Conservation (phyloP, 2,888 invertebrate species). For the Fabriciana adippe region DNA sequence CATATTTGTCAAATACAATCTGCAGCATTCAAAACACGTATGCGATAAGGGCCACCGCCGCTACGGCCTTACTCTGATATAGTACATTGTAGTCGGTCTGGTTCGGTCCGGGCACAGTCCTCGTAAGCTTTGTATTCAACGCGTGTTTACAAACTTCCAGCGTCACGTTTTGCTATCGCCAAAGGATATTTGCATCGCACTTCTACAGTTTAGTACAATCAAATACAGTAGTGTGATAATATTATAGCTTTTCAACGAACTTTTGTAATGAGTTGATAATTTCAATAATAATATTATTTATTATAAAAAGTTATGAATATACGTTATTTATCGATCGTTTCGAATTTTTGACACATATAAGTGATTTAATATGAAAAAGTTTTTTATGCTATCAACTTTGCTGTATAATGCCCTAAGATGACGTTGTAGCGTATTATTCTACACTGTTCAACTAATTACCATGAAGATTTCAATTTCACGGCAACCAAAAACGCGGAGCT, state of each 20-base stretch:
- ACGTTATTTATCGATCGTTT: too few species aligned
- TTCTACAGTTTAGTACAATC: conserved; percentile 9
- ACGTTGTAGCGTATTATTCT: too few species aligned
- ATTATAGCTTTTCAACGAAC: background rate
- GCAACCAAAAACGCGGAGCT: too few species aligned
- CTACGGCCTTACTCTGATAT: conserved; percentile 12
- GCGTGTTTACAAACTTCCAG: conserved; percentile 5
- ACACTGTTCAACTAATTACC: too few species aligned
- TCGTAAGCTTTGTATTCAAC: conserved; percentile 6
- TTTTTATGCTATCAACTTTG: too few species aligned
- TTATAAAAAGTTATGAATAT: too few species aligned
- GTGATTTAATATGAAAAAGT: too few species aligned
- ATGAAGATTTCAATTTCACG: too few species aligned
- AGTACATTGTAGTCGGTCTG: background rate
- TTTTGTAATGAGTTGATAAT: too few species aligned
- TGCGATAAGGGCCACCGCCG: conserved; percentile 23
- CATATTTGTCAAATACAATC: conserved; percentile 9
- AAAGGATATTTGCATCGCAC: conserved; percentile 16
- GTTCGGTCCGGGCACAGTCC: background rate
- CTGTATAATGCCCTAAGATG: too few species aligned
- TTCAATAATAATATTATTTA: too few species aligned
- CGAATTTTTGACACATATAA: too few species aligned
- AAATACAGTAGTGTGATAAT: background rate
- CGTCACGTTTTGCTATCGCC: conserved; percentile 9
- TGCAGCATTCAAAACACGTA: conserved; percentile 23